Conservation (phyloP, 2,113 vertebrate genomes). For the Gallinago paraguaiae region DNA sequence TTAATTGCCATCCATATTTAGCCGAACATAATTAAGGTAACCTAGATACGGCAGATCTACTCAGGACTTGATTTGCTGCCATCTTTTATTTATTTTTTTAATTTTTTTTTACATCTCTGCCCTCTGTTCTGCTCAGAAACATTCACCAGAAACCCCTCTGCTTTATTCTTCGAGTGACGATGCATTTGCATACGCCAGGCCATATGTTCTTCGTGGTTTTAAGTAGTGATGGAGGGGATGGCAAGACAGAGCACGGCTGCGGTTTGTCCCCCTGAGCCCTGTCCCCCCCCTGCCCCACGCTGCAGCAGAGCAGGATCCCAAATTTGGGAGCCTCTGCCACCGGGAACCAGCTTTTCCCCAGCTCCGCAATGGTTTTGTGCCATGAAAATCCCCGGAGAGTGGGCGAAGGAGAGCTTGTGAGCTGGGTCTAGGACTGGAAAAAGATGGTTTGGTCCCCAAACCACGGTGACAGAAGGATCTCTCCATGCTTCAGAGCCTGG, state of each 20-base stretch:
- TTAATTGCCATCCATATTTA: conserved; percentile 52
- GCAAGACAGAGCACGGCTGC: background rate
- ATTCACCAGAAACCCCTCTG: background rate
- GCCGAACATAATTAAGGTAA: conserved; percentile 38
- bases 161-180: background rate
- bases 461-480: background rate
- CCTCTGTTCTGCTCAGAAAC: background rate
- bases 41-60: conserved; percentile 33
- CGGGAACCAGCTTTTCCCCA: background rate
- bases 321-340: background rate
- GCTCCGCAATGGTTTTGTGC: background rate
- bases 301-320: background rate
- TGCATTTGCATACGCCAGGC: background rate
- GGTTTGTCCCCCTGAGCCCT: background rate
- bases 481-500: background rate
- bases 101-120: background rate
- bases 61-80: conserved; percentile 10
- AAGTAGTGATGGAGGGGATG: rapidly evolving
- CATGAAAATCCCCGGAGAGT: background rate
- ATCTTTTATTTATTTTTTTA: background rate
- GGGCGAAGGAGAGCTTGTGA: background rate
- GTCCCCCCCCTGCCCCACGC: rapidly evolving
- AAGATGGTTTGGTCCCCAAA: background rate
- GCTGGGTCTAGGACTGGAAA: background rate
- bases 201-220: background rate